Conservation (phyloP, 2,113 vertebrate genomes). For the Grammomys dolichurus region DNA sequence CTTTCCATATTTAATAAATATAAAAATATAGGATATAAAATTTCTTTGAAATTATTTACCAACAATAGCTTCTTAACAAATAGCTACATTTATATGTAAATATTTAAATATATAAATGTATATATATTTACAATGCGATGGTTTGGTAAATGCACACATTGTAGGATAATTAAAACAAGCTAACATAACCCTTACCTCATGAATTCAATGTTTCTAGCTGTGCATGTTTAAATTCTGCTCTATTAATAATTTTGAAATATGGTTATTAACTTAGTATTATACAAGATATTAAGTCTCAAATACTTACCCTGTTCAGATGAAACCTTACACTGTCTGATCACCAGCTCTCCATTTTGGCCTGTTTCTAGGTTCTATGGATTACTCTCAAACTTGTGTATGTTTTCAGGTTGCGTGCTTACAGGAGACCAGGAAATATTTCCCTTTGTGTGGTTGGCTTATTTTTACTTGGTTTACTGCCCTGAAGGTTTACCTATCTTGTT, state of each 20-base stretch:
- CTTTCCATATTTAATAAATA: background rate
- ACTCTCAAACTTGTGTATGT: background rate
- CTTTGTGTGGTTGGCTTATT: background rate
- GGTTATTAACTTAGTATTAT: background rate
- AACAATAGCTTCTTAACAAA: background rate
- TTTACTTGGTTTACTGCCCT: background rate
- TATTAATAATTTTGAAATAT: background rate
- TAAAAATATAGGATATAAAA: background rate
- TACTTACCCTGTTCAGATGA: background rate
- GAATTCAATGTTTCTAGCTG: background rate
- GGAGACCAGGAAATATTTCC: background rate
- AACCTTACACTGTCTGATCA: no score
- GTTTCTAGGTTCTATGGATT: background rate
- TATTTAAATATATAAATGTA: background rate
- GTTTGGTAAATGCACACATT: background rate
- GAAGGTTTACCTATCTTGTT: background rate
- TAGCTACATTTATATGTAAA: background rate
- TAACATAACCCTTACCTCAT: background rate
- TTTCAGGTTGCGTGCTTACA: background rate
- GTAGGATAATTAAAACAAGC: background rate
- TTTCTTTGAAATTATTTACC: background rate
- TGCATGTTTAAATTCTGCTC: background rate
- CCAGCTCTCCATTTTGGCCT: background rate
- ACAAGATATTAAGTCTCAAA: background rate
- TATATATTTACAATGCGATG: background rate